Evolutionary conservation across 2,888 invertebrate species (phyloP).

Genomic region (Pogonocherus hispidulus): DNA sequence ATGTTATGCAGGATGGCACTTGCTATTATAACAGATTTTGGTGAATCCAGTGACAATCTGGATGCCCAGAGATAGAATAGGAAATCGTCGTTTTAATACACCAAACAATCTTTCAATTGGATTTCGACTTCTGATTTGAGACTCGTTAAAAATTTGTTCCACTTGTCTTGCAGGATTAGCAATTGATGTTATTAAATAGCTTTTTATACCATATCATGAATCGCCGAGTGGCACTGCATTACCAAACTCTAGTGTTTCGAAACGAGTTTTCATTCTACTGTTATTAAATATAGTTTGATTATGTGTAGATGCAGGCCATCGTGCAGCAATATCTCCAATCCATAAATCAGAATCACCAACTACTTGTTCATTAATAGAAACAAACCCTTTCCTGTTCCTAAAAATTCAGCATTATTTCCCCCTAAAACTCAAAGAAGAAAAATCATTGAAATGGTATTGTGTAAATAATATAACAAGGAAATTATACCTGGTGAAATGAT

Average conservation of each 20-base stretch:
- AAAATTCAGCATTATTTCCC: constrained; percentile 24
- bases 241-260: background rate
- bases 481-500: constrained; percentile 52
- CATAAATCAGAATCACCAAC: background rate
- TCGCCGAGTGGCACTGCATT: constrained; percentile 19
- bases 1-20: constrained; percentile 50
- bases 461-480: no score
- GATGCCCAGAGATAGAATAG: constrained; percentile 56
- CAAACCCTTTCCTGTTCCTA: constrained; percentile 3
- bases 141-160: constrained; percentile 51
- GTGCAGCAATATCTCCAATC: background rate
- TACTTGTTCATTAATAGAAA: constrained; percentile 3
- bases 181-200: background rate
- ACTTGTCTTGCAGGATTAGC: constrained; percentile 16
- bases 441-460: background rate
- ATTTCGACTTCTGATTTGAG: constrained; percentile 52
- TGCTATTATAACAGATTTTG: constrained; percentile 44
- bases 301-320: background rate
- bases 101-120: constrained; percentile 54
- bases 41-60: constrained; percentile 46
- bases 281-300: background rate
- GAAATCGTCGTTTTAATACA: constrained; percentile 55
- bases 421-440: background rate
- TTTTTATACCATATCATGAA: constrained; percentile 54
- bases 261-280: background rate